Evolutionary conservation across 2,888 invertebrate genomes (phyloP), one percentile per base, ranked within the genome.

Genomic region (Mimachlamys varia): DNA sequence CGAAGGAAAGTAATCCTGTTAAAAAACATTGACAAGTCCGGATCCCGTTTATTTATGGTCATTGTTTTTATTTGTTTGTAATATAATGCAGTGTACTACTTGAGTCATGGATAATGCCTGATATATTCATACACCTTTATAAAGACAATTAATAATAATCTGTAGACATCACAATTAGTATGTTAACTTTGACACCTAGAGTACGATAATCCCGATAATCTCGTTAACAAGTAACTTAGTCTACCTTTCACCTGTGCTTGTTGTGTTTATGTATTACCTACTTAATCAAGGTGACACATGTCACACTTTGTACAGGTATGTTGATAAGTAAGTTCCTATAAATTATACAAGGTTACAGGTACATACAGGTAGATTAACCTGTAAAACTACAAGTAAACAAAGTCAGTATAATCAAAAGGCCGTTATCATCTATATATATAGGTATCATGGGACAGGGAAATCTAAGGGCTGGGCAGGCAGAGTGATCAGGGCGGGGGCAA

Each of bases 241-340:
- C 62, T 0, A 33, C 76, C 76, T 76, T 76, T 76, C 76, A 76
- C 76, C 76, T 33, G 19, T 2, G 15, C 53, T 12, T 17, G 19
- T 53, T 53, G 19, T 53, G 76, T 19, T n/a, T 76, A 33, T 10
- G 33, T 76, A 27, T 76, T 76, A 12, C 76, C 76, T 76, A 76
- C 76, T 76, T 33, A 33, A 15, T 33, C 27, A 19, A 27, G 12
- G 33, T 33, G 76, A 76, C 76, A 76, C 33, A 76, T 76, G 76
- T 76, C 76, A 76, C 76, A 76, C 76, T 33, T 76, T 27, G 76
- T 76, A 76, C 76, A 76, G 76, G 76, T 76, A 76, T 58, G 76
- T 33, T 33, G 76, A 76, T 76, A 76, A 76, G 22, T 22, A 10
- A 0, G 12, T 27, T 27, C 12, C 27, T 10, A 76, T 27, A 33